Conservation (phyloP, 2,888 invertebrate species). For the Ennomos erosarius region DNA sequence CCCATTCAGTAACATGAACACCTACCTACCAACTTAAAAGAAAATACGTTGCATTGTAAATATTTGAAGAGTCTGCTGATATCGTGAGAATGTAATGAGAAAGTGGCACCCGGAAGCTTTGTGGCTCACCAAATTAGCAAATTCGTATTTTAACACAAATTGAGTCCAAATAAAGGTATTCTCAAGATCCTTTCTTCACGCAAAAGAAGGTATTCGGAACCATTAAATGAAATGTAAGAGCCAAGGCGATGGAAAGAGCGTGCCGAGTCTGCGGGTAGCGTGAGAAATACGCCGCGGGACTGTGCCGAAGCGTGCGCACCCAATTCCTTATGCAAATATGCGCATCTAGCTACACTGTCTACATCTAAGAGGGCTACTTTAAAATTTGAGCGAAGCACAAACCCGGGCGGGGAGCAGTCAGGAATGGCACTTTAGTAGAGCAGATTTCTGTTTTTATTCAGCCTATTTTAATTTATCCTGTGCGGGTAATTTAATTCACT, state of each 20-base stretch:
- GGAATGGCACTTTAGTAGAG: too few species aligned
- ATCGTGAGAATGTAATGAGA: slow-evolving; percentile 13
- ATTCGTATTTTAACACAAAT: slow-evolving; percentile 20
- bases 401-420: too few species aligned
- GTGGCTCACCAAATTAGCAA: slow-evolving; percentile 8
- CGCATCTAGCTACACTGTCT: slow-evolving; percentile 61
- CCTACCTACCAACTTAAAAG: too few species aligned
- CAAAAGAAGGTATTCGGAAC: slow-evolving; percentile 45
- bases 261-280: slow-evolving; percentile 63
- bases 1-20: too few species aligned
- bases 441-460: too few species aligned
- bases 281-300: slow-evolving; percentile 75
- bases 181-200: slow-evolving; percentile 6
- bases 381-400: not conserved
- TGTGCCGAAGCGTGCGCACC: slow-evolving; percentile 76
- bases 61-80: not conserved
- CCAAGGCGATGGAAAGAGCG: slow-evolving; percentile 46
- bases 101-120: slow-evolving; percentile 11
- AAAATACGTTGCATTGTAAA: not conserved
- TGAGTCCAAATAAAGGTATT: slow-evolving; percentile 10
- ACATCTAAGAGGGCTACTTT: slow-evolving; percentile 45
- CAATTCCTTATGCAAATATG: slow-evolving; percentile 81
- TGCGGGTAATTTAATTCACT: too few species aligned
- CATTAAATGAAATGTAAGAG: slow-evolving; percentile 59
- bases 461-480: too few species aligned